Conservation (phyloP, 30 jellyfish, hydroid and myxozoan species). For the Turritopsis dohrnii region DNA sequence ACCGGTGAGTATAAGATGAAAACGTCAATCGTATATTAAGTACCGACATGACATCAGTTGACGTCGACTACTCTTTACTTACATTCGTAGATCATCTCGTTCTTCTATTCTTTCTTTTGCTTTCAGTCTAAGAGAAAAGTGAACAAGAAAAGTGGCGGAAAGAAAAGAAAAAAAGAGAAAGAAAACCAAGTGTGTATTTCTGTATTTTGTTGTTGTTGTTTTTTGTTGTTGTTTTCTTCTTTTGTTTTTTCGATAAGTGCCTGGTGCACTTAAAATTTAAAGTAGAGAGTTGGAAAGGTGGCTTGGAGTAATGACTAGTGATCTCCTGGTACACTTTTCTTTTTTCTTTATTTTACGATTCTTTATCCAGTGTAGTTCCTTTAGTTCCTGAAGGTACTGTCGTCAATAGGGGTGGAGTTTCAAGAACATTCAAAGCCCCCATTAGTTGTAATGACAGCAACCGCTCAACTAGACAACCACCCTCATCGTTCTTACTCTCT, state of each 20-base stretch:
- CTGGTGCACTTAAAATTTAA: too few species aligned
- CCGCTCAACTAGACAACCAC: slow-evolving; percentile 9
- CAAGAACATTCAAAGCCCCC: background rate
- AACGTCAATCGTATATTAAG: too few species aligned
- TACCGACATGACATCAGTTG: too few species aligned
- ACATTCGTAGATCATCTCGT: background rate
- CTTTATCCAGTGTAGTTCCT: background rate
- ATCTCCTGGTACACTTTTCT: too few species aligned
- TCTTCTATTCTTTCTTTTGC: background rate
- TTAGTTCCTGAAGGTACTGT: slow-evolving; percentile 3
- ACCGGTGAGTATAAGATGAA: background rate
- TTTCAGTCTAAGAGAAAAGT: background rate
- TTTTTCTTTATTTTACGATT: background rate
- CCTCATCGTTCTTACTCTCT: background rate
- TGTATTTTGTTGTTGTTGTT: too few species aligned
- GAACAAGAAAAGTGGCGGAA: background rate
- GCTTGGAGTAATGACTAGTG: too few species aligned
- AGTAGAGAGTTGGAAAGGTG: too few species aligned
- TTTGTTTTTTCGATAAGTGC: too few species aligned
- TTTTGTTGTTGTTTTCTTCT: too few species aligned
- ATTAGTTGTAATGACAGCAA: background rate
- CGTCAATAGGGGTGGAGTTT: background rate
- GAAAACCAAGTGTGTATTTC: background rate
- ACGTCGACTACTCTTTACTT: too few species aligned
- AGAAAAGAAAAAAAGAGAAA: background rate